phyloP scores from a whole-genome alignment of 30 jellyfish, hydroid and myxozoan species.

The Pseudorhiza aurosa region DNA sequence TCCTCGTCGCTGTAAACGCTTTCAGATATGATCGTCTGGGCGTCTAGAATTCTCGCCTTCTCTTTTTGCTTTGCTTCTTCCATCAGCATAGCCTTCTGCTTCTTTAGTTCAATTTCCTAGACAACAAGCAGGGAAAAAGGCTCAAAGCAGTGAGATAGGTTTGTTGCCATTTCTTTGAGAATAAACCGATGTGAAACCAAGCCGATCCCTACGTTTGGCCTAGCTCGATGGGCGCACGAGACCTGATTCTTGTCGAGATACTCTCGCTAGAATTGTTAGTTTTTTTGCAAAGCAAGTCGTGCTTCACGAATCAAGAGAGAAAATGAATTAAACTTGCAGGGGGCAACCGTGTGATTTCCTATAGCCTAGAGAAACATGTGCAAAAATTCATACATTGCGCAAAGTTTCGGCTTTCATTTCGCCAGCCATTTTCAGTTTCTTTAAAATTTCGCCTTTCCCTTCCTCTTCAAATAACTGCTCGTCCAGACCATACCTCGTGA shows the following conservation, averaged over 20 bases:
- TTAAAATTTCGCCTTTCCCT: conserved; percentile 29
- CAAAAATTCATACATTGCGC: conserved; percentile 9
- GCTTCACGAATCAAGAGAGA: too few relatives aligned
- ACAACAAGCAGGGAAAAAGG: background rate
- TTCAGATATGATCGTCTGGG: background rate
- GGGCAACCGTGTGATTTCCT: too few relatives aligned
- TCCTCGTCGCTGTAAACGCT: conserved; percentile 6
- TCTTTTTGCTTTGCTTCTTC: conserved; percentile 35
- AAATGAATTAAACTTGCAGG: too few relatives aligned
- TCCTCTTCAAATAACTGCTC: conserved; percentile 87
- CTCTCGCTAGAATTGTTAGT: too few relatives aligned
- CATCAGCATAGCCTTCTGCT: conserved; percentile 16
- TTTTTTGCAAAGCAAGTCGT: too few relatives aligned
- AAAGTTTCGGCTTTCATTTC: conserved; percentile 36
- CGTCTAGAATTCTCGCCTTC: background rate
- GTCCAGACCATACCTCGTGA: conserved; percentile 87
- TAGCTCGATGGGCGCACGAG: too few relatives aligned
- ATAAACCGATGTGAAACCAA: too few relatives aligned
- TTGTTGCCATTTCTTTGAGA: too few relatives aligned
- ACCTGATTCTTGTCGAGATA: too few relatives aligned
- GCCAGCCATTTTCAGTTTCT: conserved; percentile 67
- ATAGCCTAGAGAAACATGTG: too few relatives aligned
- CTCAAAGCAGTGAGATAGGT: too few relatives aligned
- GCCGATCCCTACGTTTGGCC: too few relatives aligned
- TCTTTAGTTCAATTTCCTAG: conserved; percentile 48